Conservation (phyloP, 1,140 invertebrate genomes). For the Eriosoma lanigerum region DNA sequence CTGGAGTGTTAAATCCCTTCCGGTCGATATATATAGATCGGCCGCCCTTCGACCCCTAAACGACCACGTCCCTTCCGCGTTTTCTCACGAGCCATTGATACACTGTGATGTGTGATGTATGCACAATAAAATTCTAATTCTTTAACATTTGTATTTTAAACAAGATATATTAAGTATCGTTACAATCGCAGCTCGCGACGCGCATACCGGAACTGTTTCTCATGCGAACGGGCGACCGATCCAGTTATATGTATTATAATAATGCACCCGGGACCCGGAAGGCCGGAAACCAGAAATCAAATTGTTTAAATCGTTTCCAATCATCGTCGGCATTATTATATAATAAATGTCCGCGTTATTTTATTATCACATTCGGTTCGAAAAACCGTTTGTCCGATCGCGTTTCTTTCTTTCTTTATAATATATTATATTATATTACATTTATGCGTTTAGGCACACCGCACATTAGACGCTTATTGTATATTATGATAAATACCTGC, state of each 20-base stretch:
- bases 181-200: background rate
- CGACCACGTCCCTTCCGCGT: slow-evolving; percentile 36
- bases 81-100: slow-evolving; percentile 45
- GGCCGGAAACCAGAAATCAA: slow-evolving; percentile 50
- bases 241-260: background rate
- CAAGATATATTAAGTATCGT: too few species aligned
- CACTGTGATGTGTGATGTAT: background rate
- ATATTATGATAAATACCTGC: too few species aligned
- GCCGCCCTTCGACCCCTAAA: slow-evolving; percentile 35
- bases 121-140: too few species aligned
- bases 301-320: slow-evolving; percentile 26
- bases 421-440: background rate
- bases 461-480: too few species aligned
- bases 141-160: too few species aligned
- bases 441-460: too few species aligned
- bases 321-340: background rate
- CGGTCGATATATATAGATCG: slow-evolving; percentile 49
- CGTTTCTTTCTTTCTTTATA: background rate
- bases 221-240: slow-evolving; percentile 16
- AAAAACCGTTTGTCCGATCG: background rate
- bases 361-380: too few species aligned
- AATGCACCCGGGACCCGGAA: slow-evolving; percentile 28
- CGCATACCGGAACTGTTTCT: slow-evolving; percentile 47
- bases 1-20: slow-evolving; percentile 42
- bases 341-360: too few species aligned